Conservation (phyloP, 2,888 invertebrate species). For the Tortrix viridana region DNA sequence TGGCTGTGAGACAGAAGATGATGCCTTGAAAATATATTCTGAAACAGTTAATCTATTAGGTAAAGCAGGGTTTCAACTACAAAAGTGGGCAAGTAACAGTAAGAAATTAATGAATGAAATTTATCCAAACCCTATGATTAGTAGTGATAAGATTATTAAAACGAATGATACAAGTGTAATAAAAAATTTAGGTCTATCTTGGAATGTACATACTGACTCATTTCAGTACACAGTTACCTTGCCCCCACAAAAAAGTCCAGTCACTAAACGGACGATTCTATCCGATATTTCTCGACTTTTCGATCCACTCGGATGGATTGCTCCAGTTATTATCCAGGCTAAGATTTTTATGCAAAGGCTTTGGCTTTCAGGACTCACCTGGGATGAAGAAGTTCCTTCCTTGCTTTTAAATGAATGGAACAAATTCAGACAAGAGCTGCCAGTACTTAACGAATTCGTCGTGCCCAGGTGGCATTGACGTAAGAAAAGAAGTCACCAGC, state of each 20-base stretch:
- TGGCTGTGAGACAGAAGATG: conserved; percentile 18
- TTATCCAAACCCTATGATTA: conserved; percentile 3
- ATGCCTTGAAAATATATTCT: conserved; percentile 8
- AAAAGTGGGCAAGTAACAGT: conserved; percentile 26
- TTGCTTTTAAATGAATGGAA: conserved; percentile 34
- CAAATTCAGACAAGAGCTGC: conserved; percentile 36
- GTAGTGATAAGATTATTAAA: conserved; percentile 5
- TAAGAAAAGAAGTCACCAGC: not conserved
- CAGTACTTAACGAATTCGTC: conserved; percentile 10
- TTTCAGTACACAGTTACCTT: conserved; percentile 12
- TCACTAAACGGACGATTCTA: conserved; percentile 24
- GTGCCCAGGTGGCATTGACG: conserved; percentile 35
- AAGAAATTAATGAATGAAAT: conserved; percentile 19
- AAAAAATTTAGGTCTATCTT: conserved; percentile 23
- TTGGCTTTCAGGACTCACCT: conserved; percentile 13
- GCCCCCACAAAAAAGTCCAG: not conserved
- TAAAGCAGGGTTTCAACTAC: conserved; percentile 28
- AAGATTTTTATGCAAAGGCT: conserved; percentile 34
- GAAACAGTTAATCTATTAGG: not conserved
- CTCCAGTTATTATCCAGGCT: conserved; percentile 32
- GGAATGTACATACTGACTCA: conserved; percentile 19
- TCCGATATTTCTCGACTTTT: conserved; percentile 30
- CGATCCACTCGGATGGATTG: conserved; percentile 39
- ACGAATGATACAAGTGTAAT: not conserved
- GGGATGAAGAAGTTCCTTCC: conserved; percentile 11